These are phyloP conservation scores for Mallotus villosus DNA, from an alignment of 2,797 vertebrate species.

Conservation along the genomic window DNA sequence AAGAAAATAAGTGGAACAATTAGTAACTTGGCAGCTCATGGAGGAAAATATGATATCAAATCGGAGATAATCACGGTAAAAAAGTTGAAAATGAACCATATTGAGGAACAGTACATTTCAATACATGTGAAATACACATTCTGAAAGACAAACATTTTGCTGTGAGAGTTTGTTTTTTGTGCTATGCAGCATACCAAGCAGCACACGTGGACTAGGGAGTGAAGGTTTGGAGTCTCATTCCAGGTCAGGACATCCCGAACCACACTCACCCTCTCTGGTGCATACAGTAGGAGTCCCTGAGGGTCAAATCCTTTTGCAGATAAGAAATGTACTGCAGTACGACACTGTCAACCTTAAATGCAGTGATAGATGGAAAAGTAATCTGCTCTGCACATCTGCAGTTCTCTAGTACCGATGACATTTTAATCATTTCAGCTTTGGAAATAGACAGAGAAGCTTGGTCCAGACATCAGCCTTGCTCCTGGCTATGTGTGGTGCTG, in stretches of 20 bases:
- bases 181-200: conserved; percentile 3
- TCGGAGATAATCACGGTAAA: not conserved
- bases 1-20: not conserved
- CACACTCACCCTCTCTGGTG: conserved; percentile 22
- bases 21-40: too few relatives aligned
- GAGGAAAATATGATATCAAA: too few relatives aligned
- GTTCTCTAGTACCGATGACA: too few relatives aligned
- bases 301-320: too few relatives aligned
- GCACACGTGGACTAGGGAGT: not conserved
- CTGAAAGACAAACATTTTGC: not conserved
- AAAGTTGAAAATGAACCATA: not conserved
- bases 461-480: not conserved
- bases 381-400: not conserved
- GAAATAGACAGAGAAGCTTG: too few relatives aligned
- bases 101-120: not conserved
- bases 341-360: too few relatives aligned
- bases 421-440: too few relatives aligned
- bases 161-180: not conserved
- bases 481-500: not conserved
- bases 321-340: too few relatives aligned
- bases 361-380: too few relatives aligned
- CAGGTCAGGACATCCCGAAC: conserved; percentile 31
- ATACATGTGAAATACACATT: not conserved
- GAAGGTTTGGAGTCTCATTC: conserved; percentile 6
- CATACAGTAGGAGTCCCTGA: not conserved